A percentile compares a stretch with the other conserved stretches of the same genome.
Conservation (phyloP, 2,888 invertebrate species). For the Micoletzkya japonica region DNA sequence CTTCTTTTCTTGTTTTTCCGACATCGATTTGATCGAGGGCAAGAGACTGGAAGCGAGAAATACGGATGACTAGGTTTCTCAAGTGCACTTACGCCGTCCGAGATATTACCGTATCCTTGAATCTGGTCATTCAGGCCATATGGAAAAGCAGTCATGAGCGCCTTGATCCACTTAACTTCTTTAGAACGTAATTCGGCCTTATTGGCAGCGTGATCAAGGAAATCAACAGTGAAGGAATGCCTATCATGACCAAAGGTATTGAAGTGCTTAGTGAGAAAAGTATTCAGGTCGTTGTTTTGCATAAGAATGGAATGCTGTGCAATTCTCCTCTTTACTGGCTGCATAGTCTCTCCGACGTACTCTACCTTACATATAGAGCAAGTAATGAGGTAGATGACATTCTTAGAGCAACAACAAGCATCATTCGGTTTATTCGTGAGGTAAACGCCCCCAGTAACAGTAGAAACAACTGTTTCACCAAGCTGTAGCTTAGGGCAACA, state of each 20-base stretch:
- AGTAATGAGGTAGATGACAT: background rate
- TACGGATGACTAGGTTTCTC: background rate
- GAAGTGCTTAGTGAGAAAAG: background rate
- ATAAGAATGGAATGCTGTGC: background rate
- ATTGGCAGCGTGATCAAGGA: background rate
- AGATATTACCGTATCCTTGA: background rate
- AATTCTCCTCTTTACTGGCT: background rate
- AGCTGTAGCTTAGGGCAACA: background rate
- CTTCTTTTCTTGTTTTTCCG: background rate
- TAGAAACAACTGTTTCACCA: background rate
- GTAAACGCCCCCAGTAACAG: background rate
- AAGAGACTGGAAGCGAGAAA: background rate
- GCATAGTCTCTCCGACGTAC: background rate
- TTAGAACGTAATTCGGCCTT: background rate
- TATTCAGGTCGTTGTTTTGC: background rate
- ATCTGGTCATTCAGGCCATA: background rate
- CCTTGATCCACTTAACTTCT: background rate
- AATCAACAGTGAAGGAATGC: background rate
- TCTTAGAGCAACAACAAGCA: background rate
- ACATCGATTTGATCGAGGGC: background rate
- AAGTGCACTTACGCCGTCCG: background rate
- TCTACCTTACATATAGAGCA: background rate
- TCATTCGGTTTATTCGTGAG: background rate
- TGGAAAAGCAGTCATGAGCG: background rate
- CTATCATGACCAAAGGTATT: background rate